phyloP scores from a whole-genome alignment of 2,797 vertebrate species.

The Cottoperca gobio region DNA sequence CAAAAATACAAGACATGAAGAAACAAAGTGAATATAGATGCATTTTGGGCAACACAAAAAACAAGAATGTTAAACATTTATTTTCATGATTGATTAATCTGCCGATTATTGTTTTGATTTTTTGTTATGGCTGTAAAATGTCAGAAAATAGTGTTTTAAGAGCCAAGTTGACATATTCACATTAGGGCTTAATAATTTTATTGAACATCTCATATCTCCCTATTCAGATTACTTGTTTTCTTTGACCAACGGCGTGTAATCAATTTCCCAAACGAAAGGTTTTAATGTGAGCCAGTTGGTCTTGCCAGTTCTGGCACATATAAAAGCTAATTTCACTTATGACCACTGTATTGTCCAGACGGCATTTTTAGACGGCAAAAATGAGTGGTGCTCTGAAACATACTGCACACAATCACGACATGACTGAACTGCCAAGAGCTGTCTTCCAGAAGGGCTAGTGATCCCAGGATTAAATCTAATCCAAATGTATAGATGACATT shows the following conservation, averaged over 20 bases:
- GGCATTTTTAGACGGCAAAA: neutral
- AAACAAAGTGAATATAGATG: neutral
- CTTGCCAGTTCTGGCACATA: neutral
- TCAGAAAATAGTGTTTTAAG: neutral
- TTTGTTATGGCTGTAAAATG: neutral
- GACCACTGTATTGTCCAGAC: neutral
- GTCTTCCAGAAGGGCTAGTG: neutral
- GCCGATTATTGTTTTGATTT: neutral
- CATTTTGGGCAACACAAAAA: neutral
- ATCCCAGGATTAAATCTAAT: neutral
- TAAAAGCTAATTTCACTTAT: neutral
- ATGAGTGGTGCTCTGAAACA: neutral
- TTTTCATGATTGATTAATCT: neutral
- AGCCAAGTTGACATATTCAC: neutral
- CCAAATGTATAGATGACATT: neutral
- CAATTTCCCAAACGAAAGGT: neutral
- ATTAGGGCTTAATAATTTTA: too few relatives aligned
- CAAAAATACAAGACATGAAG: neutral
- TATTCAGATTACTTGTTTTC: neutral
- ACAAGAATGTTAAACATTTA: neutral
- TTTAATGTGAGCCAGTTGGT: neutral
- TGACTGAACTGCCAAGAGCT: neutral
- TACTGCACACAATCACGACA: neutral
- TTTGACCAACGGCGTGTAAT: neutral
- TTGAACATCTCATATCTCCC: too few relatives aligned